These are phyloP conservation scores for Chloropsis hardwickii DNA, from an alignment of 2,113 vertebrate genomes.

Conservation along the genomic window DNA sequence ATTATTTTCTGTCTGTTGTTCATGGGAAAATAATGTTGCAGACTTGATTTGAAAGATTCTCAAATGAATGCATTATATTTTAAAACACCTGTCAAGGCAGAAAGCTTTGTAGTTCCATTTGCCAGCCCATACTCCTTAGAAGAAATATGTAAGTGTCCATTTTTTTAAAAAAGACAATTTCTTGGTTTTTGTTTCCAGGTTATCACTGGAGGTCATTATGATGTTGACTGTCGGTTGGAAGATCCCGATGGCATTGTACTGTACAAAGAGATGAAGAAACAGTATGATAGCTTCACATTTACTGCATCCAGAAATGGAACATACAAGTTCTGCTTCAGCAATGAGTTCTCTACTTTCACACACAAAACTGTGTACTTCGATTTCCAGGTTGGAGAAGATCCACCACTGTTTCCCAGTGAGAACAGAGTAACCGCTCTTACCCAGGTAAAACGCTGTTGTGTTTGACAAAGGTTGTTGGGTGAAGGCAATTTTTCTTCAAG, in stretches of 20 bases:
- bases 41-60: background rate
- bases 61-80: background rate
- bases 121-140: background rate
- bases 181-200: conserved; percentile 74
- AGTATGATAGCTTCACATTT: conserved; percentile 96
- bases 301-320: conserved; percentile 89
- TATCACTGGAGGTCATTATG: conserved; percentile 97
- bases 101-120: background rate
- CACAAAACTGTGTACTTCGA: conserved; percentile 98
- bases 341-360: conserved; percentile 96
- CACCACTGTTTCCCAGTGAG: conserved; percentile 95
- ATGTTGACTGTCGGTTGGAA: conserved; percentile 92
- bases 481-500: background rate
- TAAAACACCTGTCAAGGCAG: background rate
- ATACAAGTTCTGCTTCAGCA: conserved; percentile 96
- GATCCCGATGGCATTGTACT: conserved; percentile 86
- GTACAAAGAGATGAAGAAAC: conserved; percentile 97
- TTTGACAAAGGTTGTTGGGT: background rate
- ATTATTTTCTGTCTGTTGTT: background rate
- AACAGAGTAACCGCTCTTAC: conserved; percentile 95
- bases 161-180: background rate
- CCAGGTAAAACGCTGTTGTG: conserved; percentile 75
- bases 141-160: background rate
- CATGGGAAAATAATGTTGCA: background rate
- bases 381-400: conserved; percentile 96